phyloP scores from a whole-genome alignment of 2,797 vertebrate genomes.

The Merluccius polli region DNA sequence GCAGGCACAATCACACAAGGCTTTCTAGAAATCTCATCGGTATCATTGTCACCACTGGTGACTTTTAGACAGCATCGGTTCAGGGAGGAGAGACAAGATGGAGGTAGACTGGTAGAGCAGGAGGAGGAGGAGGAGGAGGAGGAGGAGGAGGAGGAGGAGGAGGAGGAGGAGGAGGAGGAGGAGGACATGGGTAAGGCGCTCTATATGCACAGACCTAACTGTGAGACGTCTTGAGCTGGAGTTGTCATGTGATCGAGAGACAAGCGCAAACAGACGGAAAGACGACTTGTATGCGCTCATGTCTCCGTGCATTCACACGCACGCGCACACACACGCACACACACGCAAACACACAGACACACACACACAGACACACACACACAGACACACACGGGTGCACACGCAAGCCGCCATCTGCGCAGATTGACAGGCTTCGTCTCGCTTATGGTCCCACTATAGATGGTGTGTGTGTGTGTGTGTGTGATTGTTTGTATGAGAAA shows the following conservation, averaged over 20 bases:
- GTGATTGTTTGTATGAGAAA: not conserved
- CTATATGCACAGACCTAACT: not conserved
- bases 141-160: not conserved
- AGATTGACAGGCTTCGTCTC: not conserved
- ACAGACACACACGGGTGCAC: not conserved
- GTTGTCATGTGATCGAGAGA: not conserved
- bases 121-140: slow-evolving; percentile 6
- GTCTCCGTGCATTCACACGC: not conserved
- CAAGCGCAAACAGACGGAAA: not conserved
- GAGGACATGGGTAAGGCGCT: not conserved
- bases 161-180: not conserved
- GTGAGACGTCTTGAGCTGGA: not conserved
- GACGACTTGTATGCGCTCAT: not conserved
- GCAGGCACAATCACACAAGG: slow-evolving; percentile 33
- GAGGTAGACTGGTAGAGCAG: slow-evolving; percentile 14
- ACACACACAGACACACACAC: no score
- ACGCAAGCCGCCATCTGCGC: not conserved
- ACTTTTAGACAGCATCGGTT: slow-evolving; percentile 53
- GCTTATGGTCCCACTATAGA: not conserved
- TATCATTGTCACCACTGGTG: slow-evolving; percentile 53
- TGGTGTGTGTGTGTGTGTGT: not conserved
- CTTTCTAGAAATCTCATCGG: slow-evolving; percentile 52
- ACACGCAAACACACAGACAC: not conserved
- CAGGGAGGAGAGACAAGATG: slow-evolving; percentile 37
- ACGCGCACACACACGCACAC: no score